Evolutionary conservation across 1,140 invertebrate genomes (phyloP), one percentile per base, ranked within the genome.

Genomic region (Acromyrmex heyeri): DNA sequence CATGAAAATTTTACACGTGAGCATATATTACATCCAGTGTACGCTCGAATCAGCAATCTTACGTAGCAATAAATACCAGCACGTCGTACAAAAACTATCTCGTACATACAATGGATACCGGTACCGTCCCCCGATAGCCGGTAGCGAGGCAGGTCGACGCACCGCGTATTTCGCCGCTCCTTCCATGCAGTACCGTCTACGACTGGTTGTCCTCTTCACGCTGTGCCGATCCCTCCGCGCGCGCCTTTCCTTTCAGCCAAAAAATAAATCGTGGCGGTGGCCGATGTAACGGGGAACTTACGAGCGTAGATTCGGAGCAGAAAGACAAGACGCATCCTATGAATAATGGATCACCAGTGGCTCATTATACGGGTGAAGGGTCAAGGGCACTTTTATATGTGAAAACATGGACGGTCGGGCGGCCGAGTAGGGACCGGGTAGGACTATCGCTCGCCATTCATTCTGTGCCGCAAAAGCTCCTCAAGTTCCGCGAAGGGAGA

Each of bases 361-460:
- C 92, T 94, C 92, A 93, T 94, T 94, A 94, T 94, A 90, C 94
- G 91, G 92, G 92, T 93, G 90, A 93, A 91, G 91, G 93, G 94
- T 94, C 93, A 94, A 94, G 93, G 94, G 91, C 93, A 93, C 91
- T 92, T 92, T 92, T 92, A 91, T 94, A 91, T 88, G 87, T 91
- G 91, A 91, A 91, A 91, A 89, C 90, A 92, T 88, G 91, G 86
- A 87, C 85, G 79, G 82, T 34, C 59, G 50, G 50, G 14, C 72
- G 86, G 70, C 73, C 77, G 87, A 87, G 87, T 90, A 50, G 48
- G 55, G 86, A 27, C 79, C 77, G 55, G 57, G 57, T 73, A 62
- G 75, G 67, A 70, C 72, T 57, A 69, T 70, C 86, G 57, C 76
- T 86, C 90, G 91, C 85, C 82, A 87, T 86, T 62, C 65, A 50